Percentiles rank a stretch among this genome's conserved stretches.
Evolutionary conservation across 2,888 invertebrate genomes (phyloP).

Genomic region (Mythimna loreyi): DNA sequence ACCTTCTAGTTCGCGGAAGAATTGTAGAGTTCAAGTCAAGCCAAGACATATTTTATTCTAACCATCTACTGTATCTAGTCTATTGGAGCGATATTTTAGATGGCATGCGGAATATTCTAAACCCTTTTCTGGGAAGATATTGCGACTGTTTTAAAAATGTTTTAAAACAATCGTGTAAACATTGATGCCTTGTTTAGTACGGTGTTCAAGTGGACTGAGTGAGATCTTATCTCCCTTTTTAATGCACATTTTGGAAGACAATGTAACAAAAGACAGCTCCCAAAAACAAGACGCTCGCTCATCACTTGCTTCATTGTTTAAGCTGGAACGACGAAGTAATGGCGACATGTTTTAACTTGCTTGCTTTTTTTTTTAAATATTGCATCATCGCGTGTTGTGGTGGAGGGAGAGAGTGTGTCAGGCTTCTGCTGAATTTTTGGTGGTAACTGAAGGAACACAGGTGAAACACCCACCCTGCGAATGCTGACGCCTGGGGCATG

Average conservation of each 20-base stretch:
- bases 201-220: not conserved
- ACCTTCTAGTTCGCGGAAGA: constrained; percentile 39
- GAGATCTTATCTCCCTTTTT: not conserved
- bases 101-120: constrained; percentile 34
- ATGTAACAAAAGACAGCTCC: not conserved
- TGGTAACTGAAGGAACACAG: too few species aligned
- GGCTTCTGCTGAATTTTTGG: too few species aligned
- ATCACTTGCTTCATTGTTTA: not conserved
- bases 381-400: too few species aligned
- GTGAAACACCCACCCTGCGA: too few species aligned
- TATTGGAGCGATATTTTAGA: constrained; percentile 35
- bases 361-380: not conserved
- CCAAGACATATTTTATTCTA: constrained; percentile 51
- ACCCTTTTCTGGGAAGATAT: constrained; percentile 11
- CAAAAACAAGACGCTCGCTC: not conserved
- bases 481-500: too few species aligned
- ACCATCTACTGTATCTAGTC: constrained; percentile 34
- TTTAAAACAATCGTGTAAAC: constrained; percentile 9
- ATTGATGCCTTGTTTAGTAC: not conserved
- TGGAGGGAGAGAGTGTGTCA: too few species aligned
- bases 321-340: not conserved
- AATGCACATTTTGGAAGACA: not conserved
- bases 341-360: too few species aligned
- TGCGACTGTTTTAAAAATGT: not conserved
- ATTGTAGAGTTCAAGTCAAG: constrained; percentile 42